phyloP scores from a whole-genome alignment of 2,113 vertebrate genomes.

The Puma concolor region DNA sequence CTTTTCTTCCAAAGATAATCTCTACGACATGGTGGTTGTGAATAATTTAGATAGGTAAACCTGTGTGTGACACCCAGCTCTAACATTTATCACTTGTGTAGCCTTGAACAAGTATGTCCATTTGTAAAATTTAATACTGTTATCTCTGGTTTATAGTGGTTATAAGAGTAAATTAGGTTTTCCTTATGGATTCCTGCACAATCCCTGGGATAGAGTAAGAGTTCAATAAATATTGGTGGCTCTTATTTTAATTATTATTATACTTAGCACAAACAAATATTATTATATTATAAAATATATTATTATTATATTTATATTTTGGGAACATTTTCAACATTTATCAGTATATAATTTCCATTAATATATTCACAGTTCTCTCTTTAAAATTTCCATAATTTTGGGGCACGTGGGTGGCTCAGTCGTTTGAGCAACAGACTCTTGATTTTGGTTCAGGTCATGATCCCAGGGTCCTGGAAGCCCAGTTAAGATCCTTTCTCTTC shows the following conservation, averaged over 20 bases:
- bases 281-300: not conserved
- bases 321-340: not conserved
- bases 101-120: not conserved
- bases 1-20: not conserved
- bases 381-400: not conserved
- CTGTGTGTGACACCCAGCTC: not conserved
- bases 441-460: no score
- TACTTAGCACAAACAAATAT: not conserved
- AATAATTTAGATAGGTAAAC: not conserved
- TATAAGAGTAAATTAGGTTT: not conserved
- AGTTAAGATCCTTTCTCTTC: no score
- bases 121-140: not conserved
- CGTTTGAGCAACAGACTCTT: no score
- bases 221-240: not conserved
- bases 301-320: not conserved
- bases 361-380: not conserved
- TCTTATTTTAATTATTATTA: slow-evolving; percentile 19
- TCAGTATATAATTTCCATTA: not conserved
- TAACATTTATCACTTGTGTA: not conserved
- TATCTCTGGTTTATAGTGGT: not conserved
- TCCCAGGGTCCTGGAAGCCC: no score
- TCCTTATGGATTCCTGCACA: not conserved
- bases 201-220: not conserved
- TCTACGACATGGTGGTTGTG: not conserved
- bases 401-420: no score